phyloP scores from a whole-genome alignment of 1,140 invertebrate genomes.

The Ceratosolen fusciceps region DNA sequence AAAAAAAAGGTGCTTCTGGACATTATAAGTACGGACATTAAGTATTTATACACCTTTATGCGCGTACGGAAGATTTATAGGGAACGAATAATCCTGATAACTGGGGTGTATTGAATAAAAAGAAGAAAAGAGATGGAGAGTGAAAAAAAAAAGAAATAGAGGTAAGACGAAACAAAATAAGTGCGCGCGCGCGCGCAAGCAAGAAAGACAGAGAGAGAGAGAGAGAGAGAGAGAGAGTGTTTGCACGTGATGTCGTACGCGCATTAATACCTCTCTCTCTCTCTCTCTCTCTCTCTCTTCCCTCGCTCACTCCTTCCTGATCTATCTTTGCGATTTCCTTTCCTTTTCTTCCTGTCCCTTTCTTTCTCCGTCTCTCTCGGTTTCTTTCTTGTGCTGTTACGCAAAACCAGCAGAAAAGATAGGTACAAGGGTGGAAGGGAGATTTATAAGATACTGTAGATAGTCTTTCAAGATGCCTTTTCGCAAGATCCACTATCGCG shows the following conservation, averaged over 20 bases:
- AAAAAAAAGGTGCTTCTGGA: too few species aligned
- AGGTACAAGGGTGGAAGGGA: slow-evolving; percentile 16
- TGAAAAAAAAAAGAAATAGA: background rate
- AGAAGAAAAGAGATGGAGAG: background rate
- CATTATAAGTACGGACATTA: slow-evolving; percentile 16
- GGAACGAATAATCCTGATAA: slow-evolving; percentile 36
- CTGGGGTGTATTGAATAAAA: slow-evolving; percentile 28
- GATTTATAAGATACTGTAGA: slow-evolving; percentile 49
- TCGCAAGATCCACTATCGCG: slow-evolving; percentile 40
- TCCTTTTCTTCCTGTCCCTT: background rate
- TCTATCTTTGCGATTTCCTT: background rate
- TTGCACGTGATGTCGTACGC: slow-evolving; percentile 21
- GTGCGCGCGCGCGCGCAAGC: too few species aligned
- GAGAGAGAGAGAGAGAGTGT: slow-evolving; percentile 3
- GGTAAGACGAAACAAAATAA: background rate
- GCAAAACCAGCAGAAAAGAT: slow-evolving; percentile 1
- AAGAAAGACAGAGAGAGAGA: background rate
- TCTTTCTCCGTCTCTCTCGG: background rate
- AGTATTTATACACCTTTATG: slow-evolving; percentile 4
- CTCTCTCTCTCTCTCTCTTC: background rate
- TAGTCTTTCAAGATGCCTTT: slow-evolving; percentile 47
- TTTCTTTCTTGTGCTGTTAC: slow-evolving; percentile 23
- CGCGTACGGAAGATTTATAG: slow-evolving; percentile 29
- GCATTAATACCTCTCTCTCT: background rate
- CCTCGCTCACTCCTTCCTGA: background rate